These are phyloP conservation scores for Caenorhabditis sp. DNA, from an alignment of 2,888 invertebrate genomes.

Conservation along the genomic window DNA sequence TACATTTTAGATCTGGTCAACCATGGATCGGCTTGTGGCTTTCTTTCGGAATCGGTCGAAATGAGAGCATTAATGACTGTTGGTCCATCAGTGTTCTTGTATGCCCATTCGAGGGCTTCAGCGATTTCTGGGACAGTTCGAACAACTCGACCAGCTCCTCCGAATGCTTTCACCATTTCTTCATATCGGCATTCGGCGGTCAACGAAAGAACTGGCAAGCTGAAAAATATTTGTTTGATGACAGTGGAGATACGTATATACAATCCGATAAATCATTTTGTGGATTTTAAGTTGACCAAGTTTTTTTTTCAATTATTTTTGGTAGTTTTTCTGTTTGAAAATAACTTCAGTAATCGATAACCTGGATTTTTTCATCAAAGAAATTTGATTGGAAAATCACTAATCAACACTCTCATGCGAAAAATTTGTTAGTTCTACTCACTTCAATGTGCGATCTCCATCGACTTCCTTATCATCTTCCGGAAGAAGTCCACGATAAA, in stretches of 20 bases:
- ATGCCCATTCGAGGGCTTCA: constrained; percentile 42
- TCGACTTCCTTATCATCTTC: constrained; percentile 80
- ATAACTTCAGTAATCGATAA: too few relatives aligned
- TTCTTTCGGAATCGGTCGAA: constrained; percentile 85
- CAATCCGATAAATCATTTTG: too few relatives aligned
- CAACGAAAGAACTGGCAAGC: constrained; percentile 85
- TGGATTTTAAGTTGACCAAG: too few relatives aligned
- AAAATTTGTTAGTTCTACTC: background rate
- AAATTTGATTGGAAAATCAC: too few relatives aligned
- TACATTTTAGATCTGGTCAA: constrained; percentile 84
- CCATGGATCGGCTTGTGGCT: constrained; percentile 90
- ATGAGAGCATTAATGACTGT: constrained; percentile 90
- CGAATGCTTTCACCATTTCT: constrained; percentile 87
- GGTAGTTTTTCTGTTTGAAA: too few relatives aligned
- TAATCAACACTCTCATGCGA: too few relatives aligned
- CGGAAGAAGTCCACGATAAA: constrained; percentile 85
- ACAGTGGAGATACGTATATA: too few relatives aligned
- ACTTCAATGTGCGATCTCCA: constrained; percentile 78
- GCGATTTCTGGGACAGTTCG: constrained; percentile 79
- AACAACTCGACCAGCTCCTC: constrained; percentile 83
- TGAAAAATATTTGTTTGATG: constrained; percentile 73
- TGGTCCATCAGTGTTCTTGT: constrained; percentile 77
- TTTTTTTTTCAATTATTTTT: too few relatives aligned
- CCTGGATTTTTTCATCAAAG: too few relatives aligned
- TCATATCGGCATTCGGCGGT: constrained; percentile 85